phyloP scores from a whole-genome alignment of 2,888 invertebrate species.

The Mythimna lalbum region DNA sequence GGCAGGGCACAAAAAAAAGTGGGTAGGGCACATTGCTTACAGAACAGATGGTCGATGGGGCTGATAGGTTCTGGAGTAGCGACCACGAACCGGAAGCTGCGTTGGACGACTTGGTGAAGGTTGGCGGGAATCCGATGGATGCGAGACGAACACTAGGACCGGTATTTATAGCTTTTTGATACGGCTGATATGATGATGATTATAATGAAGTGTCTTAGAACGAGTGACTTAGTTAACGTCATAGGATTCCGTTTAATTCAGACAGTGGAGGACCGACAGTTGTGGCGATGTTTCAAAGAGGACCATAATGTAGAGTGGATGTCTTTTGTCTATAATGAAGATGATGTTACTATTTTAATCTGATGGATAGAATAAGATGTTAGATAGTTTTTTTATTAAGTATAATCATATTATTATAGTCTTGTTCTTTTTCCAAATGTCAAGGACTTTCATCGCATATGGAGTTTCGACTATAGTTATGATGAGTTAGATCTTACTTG shows the following conservation, averaged over 20 bases:
- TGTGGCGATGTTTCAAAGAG: not conserved
- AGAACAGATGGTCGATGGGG: no score
- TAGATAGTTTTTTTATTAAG: not conserved
- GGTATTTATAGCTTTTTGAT: no score
- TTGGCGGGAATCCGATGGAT: no score
- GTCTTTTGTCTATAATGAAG: not conserved
- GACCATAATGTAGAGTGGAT: not conserved
- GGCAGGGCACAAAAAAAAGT: no score
- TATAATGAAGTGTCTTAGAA: no score
- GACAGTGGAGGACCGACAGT: not conserved
- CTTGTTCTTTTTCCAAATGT: conserved; percentile 38
- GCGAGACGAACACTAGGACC: no score
- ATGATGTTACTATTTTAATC: not conserved
- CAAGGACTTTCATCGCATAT: conserved; percentile 32
- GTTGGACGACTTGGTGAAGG: no score
- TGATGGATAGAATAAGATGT: not conserved
- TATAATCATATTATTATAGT: not conserved
- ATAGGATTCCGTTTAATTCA: not conserved
- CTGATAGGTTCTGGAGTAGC: no score
- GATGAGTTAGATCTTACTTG: conserved; percentile 13
- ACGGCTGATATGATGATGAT: no score
- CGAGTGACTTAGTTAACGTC: not conserved
- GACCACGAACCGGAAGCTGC: no score
- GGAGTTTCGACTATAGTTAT: not conserved
- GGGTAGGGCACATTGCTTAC: no score